These are phyloP conservation scores for Drosophila meridiana DNA, from an alignment of 2,888 invertebrate species.

Conservation along the genomic window DNA sequence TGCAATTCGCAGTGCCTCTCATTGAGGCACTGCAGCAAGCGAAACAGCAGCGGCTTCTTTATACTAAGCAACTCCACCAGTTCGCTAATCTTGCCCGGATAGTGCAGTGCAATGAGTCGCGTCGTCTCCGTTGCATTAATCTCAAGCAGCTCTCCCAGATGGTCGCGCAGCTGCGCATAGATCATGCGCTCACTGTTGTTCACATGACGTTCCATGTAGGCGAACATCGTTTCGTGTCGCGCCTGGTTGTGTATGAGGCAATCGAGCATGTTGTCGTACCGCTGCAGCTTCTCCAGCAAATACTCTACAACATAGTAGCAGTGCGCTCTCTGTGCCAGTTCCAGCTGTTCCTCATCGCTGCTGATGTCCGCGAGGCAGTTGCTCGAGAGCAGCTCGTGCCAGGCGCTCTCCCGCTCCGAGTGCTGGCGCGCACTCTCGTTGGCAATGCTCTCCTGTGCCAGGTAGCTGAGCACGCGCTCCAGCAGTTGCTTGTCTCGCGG, in stretches of 20 bases:
- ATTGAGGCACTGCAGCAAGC: constrained; percentile 88
- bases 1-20: constrained; percentile 83
- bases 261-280: constrained; percentile 88
- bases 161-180: constrained; percentile 84
- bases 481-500: constrained; percentile 86
- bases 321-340: constrained; percentile 88
- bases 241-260: constrained; percentile 89
- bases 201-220: constrained; percentile 86
- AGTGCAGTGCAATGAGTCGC: constrained; percentile 87
- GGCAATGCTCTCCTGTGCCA: constrained; percentile 85
- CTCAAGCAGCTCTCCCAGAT: constrained; percentile 86
- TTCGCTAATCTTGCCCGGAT: constrained; percentile 85
- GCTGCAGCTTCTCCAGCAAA: constrained; percentile 88
- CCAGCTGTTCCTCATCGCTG: constrained; percentile 87
- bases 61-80: constrained; percentile 82
- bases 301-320: constrained; percentile 91
- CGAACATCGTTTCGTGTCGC: constrained; percentile 88
- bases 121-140: constrained; percentile 88
- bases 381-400: constrained; percentile 89
- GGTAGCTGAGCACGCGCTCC: constrained; percentile 88
- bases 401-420: constrained; percentile 90
- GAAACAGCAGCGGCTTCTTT: constrained; percentile 84
- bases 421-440: constrained; percentile 85
- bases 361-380: constrained; percentile 87
- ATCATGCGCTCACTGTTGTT: constrained; percentile 84